Base-by-base conservation (phyloP, 2,113 vertebrate species). In the Nibea albiflora region DNA sequence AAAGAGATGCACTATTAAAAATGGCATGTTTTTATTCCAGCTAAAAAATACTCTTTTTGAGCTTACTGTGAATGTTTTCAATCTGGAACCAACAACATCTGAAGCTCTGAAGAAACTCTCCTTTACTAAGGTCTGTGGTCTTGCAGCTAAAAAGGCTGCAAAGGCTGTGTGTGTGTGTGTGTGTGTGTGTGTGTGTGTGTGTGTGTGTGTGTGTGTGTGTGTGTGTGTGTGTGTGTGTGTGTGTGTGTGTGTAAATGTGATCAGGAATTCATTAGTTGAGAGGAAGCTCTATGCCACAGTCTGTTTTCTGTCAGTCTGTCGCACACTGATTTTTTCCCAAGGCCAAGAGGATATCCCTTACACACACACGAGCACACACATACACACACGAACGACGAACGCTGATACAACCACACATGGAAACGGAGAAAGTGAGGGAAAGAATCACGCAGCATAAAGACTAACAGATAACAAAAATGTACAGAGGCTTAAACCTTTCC, bases 281-380 rank as follows among this genome's bases (percentile, higher is more conserved):
- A 92, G 89, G 85, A 92, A 91, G 91, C 90, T 90, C 85, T 88
- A 80, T 85, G 71, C 83, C 44, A 50, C 78, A 87, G 91, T 91
- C 92, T 93, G 92, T 70, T 92, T 93, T 92, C 74, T 92, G 88
- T 93, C 90, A 92, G 84, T 28, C 84, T 92, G 84, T 87, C 77
- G 73, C 68, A 83, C 52, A 20, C 75, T 76, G 71, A 90, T 74
- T 92, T 90, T 83, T 87, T 87, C 81, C 79, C 89, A 93, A 93
- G 92, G 91, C 90, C 88, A 78, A 85, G 82, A 93, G 92, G 89
- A 92, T 89, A 92, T 92, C 90, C 89, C 89, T 87, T 83, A 80
- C 74, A 82, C 80, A 80, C 75, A 80, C 75, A 76, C 22, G 1
- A 50, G 69, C 68, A 75, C 60, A 65, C 82, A 58, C 80, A 46